Evolutionary conservation across 2,113 vertebrate genomes (phyloP), one percentile per base, ranked within the genome.

Genomic region (Vicugna pacos): DNA sequence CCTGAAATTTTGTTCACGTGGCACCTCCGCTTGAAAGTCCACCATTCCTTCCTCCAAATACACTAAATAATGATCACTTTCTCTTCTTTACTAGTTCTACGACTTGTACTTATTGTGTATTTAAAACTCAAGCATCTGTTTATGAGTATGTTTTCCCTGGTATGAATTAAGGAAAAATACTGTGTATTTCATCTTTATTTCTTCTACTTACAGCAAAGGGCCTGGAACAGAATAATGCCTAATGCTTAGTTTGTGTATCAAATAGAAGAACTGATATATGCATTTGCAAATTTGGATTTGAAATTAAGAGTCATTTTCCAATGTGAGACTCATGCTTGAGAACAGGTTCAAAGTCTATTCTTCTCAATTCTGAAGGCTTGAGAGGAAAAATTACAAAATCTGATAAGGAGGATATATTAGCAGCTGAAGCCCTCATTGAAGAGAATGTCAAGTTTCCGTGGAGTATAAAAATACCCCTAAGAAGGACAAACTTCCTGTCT

Each of bases 221-320:
- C 30, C 15, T 86, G 22, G 8, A 89, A 62, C 0, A 86, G 11
- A 86, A 70, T 67, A 83, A 69, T 26, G 79, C 3, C 28, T 69
- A 93, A 60, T 12, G 62, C 26, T 28, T 30, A 42, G 32, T 48
- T 90, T 67, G 35, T 38, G 26, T 69, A 84, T 11, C 3, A 35
- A 42, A 81, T 5, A 75, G 42, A 58, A 24, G 6, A 95, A 67
- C 6, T 64, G 6, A 85, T 91, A 0, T 32, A 64, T 54, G 30
- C 0, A n/a, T 88, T 92, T 93, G n/a, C 54, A 93, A 87, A 95
- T 77, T 20, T 46, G 46, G 1, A 14, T 81, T 72, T 94, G 58
- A 95, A 95, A 95, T 96, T 50, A 89, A 64, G 1, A 95, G 28
- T 65, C 91, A 35, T 95, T 97, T 92, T 83, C 30, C 5, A 92